Evolutionary conservation across 1,140 invertebrate species (phyloP), one percentile per base, ranked within the genome.

Genomic region (Brachionus angularis): DNA sequence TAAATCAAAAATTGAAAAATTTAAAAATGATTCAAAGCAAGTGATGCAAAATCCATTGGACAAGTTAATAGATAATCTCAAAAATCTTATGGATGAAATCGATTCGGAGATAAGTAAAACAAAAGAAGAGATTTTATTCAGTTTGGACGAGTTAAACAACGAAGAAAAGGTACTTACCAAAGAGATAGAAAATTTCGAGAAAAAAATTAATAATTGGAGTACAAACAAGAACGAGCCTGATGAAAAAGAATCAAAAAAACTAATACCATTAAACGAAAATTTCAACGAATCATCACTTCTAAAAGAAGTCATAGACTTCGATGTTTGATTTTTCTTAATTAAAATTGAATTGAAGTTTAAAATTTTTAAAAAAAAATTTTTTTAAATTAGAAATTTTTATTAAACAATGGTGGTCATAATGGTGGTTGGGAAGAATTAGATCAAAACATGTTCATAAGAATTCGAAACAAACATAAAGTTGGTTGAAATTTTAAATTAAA

Each of bases 361-460:
- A 36, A 23, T 7, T 23, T 16, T 36, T 71, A 49, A 50, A n/a
- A 16, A 4, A 16, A 25, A 50, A 23, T 62, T 76, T 76, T 67
- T n/a, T n/a, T n/a, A n/a, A n/a, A n/a, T 72, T 7, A 81, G 80
- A 80, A 77, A 77, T 81, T 81, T 75, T 49, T 81, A 12, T 74
- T 77, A 31, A 75, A 79, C 55, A 78, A 75, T 67, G 79, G 79
- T 61, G 80, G 80, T 5, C 67, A 75, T 27, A 73, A 76, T 71
- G 79, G 79, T 49, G 79, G 79, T 8, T 81, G 80, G 80, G 80
- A 81, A 74, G 80, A 81, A 58, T 79, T 79, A 74, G 80, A 81
- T 71, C 80, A 81, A 73, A 75, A 77, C 16, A 79, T 78, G 39
- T 81, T 81, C 64, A 71, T 81, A 0, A 78, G 77, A 61, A 79